Percentiles rank a stretch among this genome's conserved stretches.
Evolutionary conservation across 2,797 vertebrate species (phyloP).

Genomic region (Trichosurus vulpecula): DNA sequence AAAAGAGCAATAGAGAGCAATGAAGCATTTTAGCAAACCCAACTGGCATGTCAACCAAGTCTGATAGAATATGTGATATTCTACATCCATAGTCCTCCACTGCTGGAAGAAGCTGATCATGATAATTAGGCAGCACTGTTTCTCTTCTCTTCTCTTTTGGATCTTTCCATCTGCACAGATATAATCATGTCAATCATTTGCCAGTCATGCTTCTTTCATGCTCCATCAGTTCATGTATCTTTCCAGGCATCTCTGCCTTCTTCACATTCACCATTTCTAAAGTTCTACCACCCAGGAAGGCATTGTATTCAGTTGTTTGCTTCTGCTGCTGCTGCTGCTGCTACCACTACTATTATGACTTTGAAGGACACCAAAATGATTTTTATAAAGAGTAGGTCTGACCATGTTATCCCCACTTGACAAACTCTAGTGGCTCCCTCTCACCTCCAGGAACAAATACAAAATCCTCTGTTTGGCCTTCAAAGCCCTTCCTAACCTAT

Average conservation of each 20-base stretch:
- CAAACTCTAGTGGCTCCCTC: no score
- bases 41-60: not conserved
- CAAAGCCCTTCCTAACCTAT: not conserved
- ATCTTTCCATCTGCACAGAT: not conserved
- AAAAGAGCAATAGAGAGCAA: not conserved
- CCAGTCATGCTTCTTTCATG: not conserved
- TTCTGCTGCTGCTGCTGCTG: not conserved
- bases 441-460: no score
- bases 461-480: no score
- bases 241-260: not conserved
- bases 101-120: not conserved
- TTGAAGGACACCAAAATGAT: not conserved
- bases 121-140: not conserved
- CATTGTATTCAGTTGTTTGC: not conserved
- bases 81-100: not conserved
- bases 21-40: not conserved
- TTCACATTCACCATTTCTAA: not conserved
- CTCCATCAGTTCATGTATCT: not conserved
- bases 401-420: no score
- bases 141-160: not conserved
- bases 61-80: not conserved
- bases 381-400: not conserved
- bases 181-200: not conserved
- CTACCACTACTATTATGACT: no score
- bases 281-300: not conserved